Percentiles rank a stretch among this genome's conserved stretches.
These are phyloP conservation scores for Larimichthys polyactis DNA, from an alignment of 2,113 vertebrate genomes.

Conservation along the genomic window DNA sequence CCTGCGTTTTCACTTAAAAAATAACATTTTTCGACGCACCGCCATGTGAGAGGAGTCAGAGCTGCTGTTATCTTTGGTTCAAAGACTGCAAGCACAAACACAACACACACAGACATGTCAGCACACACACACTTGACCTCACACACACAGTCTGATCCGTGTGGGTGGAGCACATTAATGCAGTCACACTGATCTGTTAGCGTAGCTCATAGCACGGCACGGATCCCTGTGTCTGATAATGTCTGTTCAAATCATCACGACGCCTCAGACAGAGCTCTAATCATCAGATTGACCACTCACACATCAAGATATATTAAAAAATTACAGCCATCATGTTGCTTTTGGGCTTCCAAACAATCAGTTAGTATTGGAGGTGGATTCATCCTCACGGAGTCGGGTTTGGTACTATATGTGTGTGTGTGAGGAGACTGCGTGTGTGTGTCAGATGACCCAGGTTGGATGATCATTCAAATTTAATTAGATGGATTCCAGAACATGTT, in stretches of 20 bases:
- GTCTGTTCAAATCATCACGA: not conserved
- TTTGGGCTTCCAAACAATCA: not conserved
- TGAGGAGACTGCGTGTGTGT: not conserved
- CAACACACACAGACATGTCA: not conserved
- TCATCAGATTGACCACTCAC: not conserved
- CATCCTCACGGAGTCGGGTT: not conserved
- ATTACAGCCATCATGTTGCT: not conserved
- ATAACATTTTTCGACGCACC: not conserved
- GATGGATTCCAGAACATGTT: not conserved
- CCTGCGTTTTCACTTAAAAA: not conserved
- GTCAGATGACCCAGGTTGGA: not conserved
- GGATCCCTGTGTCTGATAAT: not conserved
- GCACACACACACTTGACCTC: conserved; percentile 6
- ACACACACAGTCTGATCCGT: conserved; percentile 9
- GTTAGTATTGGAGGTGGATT: not conserved
- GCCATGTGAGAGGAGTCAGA: not conserved
- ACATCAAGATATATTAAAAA: not conserved
- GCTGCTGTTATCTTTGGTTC: conserved; percentile 32
- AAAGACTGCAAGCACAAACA: conserved; percentile 20
- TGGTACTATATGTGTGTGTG: not conserved
- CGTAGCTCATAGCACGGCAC: not conserved
- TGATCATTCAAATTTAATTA: conserved; percentile 11
- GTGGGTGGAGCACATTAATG: not conserved
- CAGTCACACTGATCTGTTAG: too few relatives aligned
- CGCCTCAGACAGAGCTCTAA: too few relatives aligned